Base-by-base conservation (phyloP, 2,797 vertebrate genomes). In the Poecilia picta region DNA sequence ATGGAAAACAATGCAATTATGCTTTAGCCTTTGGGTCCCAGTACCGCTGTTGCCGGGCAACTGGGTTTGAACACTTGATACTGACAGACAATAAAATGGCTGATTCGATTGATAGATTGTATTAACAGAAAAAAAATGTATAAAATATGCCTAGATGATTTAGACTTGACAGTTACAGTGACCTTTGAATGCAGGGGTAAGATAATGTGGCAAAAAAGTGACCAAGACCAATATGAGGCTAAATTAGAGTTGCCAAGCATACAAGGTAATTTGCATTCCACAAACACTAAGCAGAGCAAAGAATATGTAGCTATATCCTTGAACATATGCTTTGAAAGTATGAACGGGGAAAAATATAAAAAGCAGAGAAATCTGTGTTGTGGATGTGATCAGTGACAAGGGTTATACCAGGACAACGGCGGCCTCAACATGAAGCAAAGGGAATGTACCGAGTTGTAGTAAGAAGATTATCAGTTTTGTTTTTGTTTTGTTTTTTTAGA, bases 1-100 rank as follows among this genome's bases (percentile, higher is more conserved):
- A 68, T 68, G 23, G 64, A 23, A 68, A 68, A 68, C 10, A 41
- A 68, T 41, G 20, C 45, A 72, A 72, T 72, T 72, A 68, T 31
- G 45, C 70, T 47, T 33, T 15, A 20, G 28, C 43, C n/a, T 31
- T 47, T 72, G 25, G 43, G 45, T 18, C 70, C 43, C 25, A 31
- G 16, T 31, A 2, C 13, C 10, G 70, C 41, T 16, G 70, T 45
- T 72, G n/a, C 43, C 25, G 7, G n/a, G 43, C 70, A 72, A 72
- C 70, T 72, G n/a, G 70, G n/a, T 46, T 47, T 45, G n/a, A 47
- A 47, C n/a, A 8, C 36, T 41, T 68, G 18, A 68, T 39, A 47
- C 25, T 20, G 15, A 72, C 45, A 72, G 46, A 16, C 43, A 47
- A 72, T 31, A 47, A 72, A 47, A 18, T 31, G 70, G 16, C 43